Evolutionary conservation across 2,888 invertebrate species (phyloP).

Genomic region (Acleris holmiana): DNA sequence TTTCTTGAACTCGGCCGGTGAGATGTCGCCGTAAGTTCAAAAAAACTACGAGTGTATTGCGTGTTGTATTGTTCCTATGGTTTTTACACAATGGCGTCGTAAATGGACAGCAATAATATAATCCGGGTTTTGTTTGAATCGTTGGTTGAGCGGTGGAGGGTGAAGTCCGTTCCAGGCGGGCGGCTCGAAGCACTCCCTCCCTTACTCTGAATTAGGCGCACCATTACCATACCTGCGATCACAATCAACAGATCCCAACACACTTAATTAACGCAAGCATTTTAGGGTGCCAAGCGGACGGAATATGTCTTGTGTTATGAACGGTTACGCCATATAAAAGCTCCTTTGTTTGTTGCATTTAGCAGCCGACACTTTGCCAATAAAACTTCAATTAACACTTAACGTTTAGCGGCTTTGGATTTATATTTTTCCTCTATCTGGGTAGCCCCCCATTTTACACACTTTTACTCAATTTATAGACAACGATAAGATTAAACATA

Average conservation of each 20-base stretch:
- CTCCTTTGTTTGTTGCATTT: slow-evolving; percentile 15
- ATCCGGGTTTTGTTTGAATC: slow-evolving; percentile 24
- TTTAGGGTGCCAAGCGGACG: slow-evolving; percentile 68
- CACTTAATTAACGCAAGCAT: slow-evolving; percentile 68
- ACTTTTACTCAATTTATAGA: too few relatives aligned
- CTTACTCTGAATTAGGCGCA: slow-evolving; percentile 68
- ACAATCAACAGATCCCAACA: slow-evolving; percentile 62
- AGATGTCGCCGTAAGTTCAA: slow-evolving; percentile 18
- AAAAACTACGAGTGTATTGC: slow-evolving; percentile 13
- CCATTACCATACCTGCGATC: slow-evolving; percentile 67
- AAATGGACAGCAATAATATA: slow-evolving; percentile 23
- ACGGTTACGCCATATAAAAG: slow-evolving; percentile 18
- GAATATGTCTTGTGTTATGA: slow-evolving; percentile 42
- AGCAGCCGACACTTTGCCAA: slow-evolving; percentile 43
- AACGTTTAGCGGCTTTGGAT: slow-evolving; percentile 43
- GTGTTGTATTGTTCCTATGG: slow-evolving; percentile 10
- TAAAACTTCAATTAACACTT: slow-evolving; percentile 54
- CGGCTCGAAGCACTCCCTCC: slow-evolving; percentile 52
- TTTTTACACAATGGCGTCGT: slow-evolving; percentile 28
- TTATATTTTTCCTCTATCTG: too few relatives aligned
- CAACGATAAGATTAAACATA: too few relatives aligned
- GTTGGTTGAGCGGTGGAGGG: slow-evolving; percentile 45
- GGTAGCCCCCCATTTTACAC: too few relatives aligned
- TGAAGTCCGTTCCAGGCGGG: slow-evolving; percentile 55
- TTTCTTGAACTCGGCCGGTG: slow-evolving; percentile 14